phyloP scores from a whole-genome alignment of 2,888 invertebrate genomes.

The Ophion obscuratus region DNA sequence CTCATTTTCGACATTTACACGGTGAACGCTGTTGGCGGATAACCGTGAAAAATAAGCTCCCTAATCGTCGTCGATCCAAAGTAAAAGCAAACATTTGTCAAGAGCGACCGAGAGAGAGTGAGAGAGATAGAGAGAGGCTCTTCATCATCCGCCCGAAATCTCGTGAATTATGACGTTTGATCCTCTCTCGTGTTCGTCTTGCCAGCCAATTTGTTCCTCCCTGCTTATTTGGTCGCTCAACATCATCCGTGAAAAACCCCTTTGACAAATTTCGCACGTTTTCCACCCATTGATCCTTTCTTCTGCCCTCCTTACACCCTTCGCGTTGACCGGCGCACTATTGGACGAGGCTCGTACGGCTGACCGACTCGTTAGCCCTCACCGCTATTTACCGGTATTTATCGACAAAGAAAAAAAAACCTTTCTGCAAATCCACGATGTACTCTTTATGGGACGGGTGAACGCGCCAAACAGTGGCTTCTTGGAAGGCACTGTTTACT shows the following conservation, averaged over 20 bases:
- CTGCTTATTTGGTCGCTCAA: slow-evolving; percentile 46
- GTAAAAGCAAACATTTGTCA: slow-evolving; percentile 64
- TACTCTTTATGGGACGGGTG: neutral
- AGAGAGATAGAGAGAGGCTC: slow-evolving; percentile 14
- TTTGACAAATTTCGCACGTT: slow-evolving; percentile 51
- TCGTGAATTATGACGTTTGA: slow-evolving; percentile 55
- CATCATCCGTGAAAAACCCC: slow-evolving; percentile 54
- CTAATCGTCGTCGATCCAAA: slow-evolving; percentile 51
- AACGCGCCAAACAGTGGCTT: no score
- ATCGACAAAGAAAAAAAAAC: neutral
- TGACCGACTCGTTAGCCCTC: slow-evolving; percentile 23
- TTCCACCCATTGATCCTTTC: slow-evolving; percentile 50
- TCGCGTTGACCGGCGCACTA: slow-evolving; percentile 36
- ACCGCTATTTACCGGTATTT: neutral
- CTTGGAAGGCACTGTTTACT: no score
- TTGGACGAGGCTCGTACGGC: slow-evolving; percentile 20
- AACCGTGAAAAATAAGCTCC: slow-evolving; percentile 60
- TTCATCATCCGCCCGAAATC: slow-evolving; percentile 23
- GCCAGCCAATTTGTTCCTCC: slow-evolving; percentile 61
- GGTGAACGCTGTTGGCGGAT: slow-evolving; percentile 40
- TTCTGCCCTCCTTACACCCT: neutral
- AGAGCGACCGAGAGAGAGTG: slow-evolving; percentile 31
- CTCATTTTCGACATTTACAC: neutral
- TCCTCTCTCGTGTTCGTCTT: slow-evolving; percentile 1
- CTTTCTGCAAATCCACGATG: neutral